Evolutionary conservation across 2,888 invertebrate species (phyloP), one percentile per base, ranked within the genome.

Genomic region (Amphipoea oculea): DNA sequence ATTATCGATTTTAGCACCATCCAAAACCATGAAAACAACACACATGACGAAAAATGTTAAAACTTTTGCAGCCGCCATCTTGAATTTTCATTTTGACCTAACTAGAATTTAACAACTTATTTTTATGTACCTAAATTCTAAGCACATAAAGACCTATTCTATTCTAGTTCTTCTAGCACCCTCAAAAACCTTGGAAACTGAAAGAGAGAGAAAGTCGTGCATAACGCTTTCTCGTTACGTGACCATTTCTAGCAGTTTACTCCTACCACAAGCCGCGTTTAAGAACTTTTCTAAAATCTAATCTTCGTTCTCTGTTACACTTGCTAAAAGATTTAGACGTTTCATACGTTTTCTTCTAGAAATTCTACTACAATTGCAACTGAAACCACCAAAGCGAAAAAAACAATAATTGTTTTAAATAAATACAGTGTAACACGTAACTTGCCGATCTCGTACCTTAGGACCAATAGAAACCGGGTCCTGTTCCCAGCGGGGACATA

Each of bases 401-500:
- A 83, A 85, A 85, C 70, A 68, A 81, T 80, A 72, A 87, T 82
- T 84, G 78, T 76, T 77, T 83, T 78, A 81, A 88, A 84, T 86
- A 89, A 88, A 89, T 82, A 81, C 77, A 79, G 73, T 71, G 76
- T 48, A 45, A 63, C 76, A 57, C 73, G 74, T 86, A 87, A 86
- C 84, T 78, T 51, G n/a, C 69, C 17, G 69, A 51, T 42, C 51
- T 60, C 66, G 75, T 76, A 68, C 51, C 63, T 54, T 45, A 79
- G 70, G 87, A 88, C 88, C 88, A 83, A 77, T 83, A 72, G 74
- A 83, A 85, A 45, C 68, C 42, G 81, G 81, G 67, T 60, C 82
- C 86, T 84, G 83, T 75, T 88, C 87, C 89, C 90, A 65, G 42
- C 71, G 88, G 92, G 76, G 67, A 84, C 87, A 89, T 92, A 91